These are phyloP conservation scores for Popillia japonica DNA, from an alignment of 1,140 invertebrate species.

Conservation along the genomic window DNA sequence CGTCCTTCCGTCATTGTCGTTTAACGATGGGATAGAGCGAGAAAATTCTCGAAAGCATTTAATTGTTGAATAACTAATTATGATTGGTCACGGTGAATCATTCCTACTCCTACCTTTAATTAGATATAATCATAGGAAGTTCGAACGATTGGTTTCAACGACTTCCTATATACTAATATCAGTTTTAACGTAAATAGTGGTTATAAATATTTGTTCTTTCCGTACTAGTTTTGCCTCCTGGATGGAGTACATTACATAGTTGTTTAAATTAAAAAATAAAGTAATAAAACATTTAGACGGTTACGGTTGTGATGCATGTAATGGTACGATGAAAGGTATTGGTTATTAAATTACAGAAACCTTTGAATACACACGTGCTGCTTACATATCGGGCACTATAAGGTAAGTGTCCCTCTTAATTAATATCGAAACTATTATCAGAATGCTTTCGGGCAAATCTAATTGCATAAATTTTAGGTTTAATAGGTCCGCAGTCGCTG, in stretches of 20 bases:
- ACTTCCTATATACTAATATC: neutral
- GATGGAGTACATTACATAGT: too few species aligned
- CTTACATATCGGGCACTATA: neutral
- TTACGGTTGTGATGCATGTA: too few species aligned
- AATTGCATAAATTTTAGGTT: neutral
- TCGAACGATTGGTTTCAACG: neutral
- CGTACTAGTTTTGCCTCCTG: too few species aligned
- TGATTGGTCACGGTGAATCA: neutral
- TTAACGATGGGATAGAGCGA: neutral
- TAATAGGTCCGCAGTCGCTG: too few species aligned
- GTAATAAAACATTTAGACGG: too few species aligned
- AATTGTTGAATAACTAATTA: neutral
- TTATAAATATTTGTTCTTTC: too few species aligned
- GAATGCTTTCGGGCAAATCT: neutral
- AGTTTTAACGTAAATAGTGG: too few species aligned
- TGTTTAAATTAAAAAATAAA: too few species aligned
- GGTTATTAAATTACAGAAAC: conserved; percentile 6
- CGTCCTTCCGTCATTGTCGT: neutral
- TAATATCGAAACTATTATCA: neutral
- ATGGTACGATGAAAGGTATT: neutral
- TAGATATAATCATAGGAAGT: neutral
- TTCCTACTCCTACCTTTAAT: neutral
- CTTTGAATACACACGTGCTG: neutral
- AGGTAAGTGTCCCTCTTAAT: neutral
- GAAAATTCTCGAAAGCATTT: conserved; percentile 2